Base-by-base conservation (phyloP, 2,797 vertebrate species). In the Chaetodon trifasciatus region DNA sequence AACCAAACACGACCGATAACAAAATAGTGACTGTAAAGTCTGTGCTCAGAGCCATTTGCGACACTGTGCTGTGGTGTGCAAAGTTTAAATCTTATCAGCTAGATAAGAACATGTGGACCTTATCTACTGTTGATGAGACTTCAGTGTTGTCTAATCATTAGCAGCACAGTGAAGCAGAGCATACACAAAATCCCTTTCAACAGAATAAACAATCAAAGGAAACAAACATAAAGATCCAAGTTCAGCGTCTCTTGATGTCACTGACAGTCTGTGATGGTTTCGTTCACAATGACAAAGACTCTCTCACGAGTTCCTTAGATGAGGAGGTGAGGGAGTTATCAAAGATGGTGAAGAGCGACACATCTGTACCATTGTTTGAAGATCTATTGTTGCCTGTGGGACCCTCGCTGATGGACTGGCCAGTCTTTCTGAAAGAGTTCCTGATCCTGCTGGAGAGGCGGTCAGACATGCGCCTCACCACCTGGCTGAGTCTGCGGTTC, bases 401-500 rank as follows among this genome's bases (percentile, higher is more conserved):
- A 0, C 6, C 56, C 7, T 50, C 28, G 8, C 53, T 19, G 44
- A 24, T 11, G 0, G 60, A 21, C n/a, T 78, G 58, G n/a, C 53
- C 16, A 6, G 40, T 94, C 80, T 46, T 93, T n/a, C 86, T 86
- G 64, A 93, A 76, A 52, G 93, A 92, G 83, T 24, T 82, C 68
- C 95, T 89, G 74, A 96, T 88, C 55, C 93, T 78, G 12, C 66
- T 91, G 28, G 94, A 92, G 24, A 97, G 60, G 19, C 92, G 94
- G 56, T 40, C 71, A 47, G 96, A 96, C 73, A 96, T 47, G 7
- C 84, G 88, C 49, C 93, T 88, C 56, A 96, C 92, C 0, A 87
- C 90, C 0, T 70, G 90, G 28, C 88, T 78, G 15, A 96, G 71
- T 1, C 93, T 69, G 0, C 66, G 84, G 42, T 84, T 91, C 85